Evolutionary conservation across 2,113 vertebrate genomes (phyloP).

Genomic region (Nothocercus nigrocapillus): DNA sequence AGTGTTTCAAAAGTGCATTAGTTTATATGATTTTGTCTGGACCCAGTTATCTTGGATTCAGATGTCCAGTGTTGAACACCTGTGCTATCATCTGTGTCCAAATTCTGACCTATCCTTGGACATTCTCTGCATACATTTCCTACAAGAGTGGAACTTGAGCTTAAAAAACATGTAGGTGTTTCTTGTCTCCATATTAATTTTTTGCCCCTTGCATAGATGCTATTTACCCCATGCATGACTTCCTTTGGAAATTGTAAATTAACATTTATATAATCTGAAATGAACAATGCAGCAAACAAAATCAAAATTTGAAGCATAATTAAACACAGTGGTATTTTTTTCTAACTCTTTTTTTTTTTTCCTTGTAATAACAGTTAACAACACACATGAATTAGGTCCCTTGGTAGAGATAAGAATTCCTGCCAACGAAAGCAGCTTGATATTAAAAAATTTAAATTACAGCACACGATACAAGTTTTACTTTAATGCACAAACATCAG

Average conservation of each 20-base stretch:
- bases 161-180: neutral
- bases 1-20: neutral
- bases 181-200: neutral
- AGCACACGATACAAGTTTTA: slow-evolving; percentile 98
- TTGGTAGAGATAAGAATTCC: slow-evolving; percentile 88
- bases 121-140: neutral
- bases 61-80: neutral
- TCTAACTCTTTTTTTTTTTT: neutral
- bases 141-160: neutral
- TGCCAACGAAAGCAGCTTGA: slow-evolving; percentile 91
- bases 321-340: neutral
- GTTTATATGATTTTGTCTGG: neutral
- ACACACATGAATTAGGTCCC: slow-evolving; percentile 90
- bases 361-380: slow-evolving; percentile 87
- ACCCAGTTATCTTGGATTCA: neutral
- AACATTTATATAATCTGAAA: neutral
- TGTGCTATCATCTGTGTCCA: neutral
- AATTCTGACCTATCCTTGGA: neutral
- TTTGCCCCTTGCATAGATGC: neutral
- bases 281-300: neutral
- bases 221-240: neutral
- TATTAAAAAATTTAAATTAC: slow-evolving; percentile 91
- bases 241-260: neutral
- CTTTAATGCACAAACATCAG: slow-evolving; percentile 88
- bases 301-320: neutral